These are phyloP conservation scores for Neoascia interrupta DNA, from an alignment of 2,888 invertebrate genomes.

Conservation along the genomic window DNA sequence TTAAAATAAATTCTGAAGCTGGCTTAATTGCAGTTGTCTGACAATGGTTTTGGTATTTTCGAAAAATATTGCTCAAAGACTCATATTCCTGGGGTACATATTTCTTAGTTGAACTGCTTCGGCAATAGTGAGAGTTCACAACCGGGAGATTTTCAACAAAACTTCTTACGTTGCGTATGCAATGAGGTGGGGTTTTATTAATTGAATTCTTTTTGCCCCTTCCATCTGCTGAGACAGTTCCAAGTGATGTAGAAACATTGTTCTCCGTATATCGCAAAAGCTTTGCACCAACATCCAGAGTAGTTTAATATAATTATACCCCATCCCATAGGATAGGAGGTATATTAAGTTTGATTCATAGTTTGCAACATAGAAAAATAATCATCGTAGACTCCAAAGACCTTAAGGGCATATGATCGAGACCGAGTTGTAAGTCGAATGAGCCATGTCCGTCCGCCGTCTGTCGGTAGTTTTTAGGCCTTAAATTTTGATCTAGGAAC, in stretches of 20 bases:
- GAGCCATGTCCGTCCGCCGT: too few relatives aligned
- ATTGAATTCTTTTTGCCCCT: background rate
- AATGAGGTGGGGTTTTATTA: slow-evolving; percentile 2
- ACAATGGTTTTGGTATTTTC: background rate
- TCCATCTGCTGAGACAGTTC: slow-evolving; percentile 10
- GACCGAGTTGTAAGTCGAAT: too few relatives aligned
- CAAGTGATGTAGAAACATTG: slow-evolving; percentile 4
- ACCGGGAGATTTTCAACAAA: slow-evolving; percentile 2
- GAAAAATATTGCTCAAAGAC: background rate
- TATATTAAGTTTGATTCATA: too few relatives aligned
- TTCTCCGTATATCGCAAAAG: slow-evolving; percentile 11
- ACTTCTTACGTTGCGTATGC: background rate
- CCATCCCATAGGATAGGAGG: too few relatives aligned
- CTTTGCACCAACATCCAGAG: slow-evolving; percentile 9
- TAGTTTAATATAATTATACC: slow-evolving; percentile 2
- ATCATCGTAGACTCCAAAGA: too few relatives aligned
- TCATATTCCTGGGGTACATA: background rate
- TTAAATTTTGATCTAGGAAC: too few relatives aligned
- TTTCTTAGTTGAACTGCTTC: slow-evolving; percentile 7
- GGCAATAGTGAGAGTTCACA: background rate
- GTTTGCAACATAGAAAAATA: too few relatives aligned
- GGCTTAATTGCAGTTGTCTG: background rate
- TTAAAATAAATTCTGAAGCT: slow-evolving; percentile 6
- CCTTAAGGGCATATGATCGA: too few relatives aligned
- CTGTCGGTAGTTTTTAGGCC: too few relatives aligned